These are phyloP conservation scores for Antrozous pallidus DNA, from an alignment of 2,797 vertebrate species.

Conservation along the genomic window DNA sequence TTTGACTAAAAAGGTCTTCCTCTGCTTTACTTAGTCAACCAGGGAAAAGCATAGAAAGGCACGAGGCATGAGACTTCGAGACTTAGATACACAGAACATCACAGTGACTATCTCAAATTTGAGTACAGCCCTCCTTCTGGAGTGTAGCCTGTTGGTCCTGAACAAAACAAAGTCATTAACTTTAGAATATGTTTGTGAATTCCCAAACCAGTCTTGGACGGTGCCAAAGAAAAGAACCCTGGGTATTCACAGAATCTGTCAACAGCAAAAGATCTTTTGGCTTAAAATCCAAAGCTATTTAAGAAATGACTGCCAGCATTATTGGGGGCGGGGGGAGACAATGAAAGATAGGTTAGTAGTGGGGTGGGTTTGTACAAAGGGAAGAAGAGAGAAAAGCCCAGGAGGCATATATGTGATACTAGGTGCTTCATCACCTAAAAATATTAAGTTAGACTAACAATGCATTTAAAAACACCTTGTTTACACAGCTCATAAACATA, in stretches of 20 bases:
- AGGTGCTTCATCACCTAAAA: neutral
- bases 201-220: neutral
- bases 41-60: neutral
- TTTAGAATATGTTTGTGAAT: neutral
- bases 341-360: neutral
- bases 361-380: neutral
- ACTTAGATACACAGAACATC: neutral
- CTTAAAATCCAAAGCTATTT: conserved; percentile 30
- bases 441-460: neutral
- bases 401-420: neutral
- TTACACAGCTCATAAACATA: neutral
- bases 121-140: neutral
- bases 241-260: neutral
- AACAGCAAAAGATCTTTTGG: neutral
- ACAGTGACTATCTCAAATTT: too few species aligned
- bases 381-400: neutral
- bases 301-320: neutral
- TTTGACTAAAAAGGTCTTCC: neutral
- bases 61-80: neutral
- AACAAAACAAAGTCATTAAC: neutral
- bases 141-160: neutral
- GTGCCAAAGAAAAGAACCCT: neutral
- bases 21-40: neutral
- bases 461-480: neutral
- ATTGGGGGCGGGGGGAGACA: neutral